phyloP scores from a whole-genome alignment of 1,140 invertebrate species.

The Papilio polyxenes region DNA sequence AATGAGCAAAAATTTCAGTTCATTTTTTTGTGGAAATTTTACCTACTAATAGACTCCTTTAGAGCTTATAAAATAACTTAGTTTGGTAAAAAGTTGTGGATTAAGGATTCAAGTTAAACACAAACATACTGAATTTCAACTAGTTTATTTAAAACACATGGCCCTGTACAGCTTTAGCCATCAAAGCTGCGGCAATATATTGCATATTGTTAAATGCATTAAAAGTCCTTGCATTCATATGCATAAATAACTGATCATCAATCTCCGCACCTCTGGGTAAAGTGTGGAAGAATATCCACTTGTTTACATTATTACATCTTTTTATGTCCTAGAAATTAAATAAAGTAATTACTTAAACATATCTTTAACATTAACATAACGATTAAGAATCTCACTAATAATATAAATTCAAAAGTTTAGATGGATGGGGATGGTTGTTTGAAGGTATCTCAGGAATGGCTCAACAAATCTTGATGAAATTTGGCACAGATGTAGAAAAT shows the following conservation, averaged over 20 bases:
- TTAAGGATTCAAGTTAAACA: not conserved
- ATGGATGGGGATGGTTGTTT: no score
- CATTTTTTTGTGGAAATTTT: not conserved
- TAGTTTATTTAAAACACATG: constrained; percentile 51
- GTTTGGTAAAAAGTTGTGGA: no score
- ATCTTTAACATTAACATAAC: no score
- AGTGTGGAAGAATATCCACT: constrained; percentile 71
- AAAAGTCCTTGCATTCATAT: constrained; percentile 61
- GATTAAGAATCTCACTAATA: no score
- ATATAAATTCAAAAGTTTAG: no score
- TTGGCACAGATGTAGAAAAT: no score
- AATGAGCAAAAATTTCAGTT: not conserved
- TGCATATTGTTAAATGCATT: constrained; percentile 67
- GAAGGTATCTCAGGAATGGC: no score
- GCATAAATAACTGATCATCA: constrained; percentile 57
- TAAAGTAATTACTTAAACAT: not conserved
- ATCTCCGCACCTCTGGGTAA: constrained; percentile 64
- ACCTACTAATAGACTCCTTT: no score
- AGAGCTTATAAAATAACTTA: no score
- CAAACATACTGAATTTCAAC: constrained; percentile 15
- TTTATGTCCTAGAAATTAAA: constrained; percentile 59
- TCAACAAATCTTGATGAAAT: no score
- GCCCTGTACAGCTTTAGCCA: constrained; percentile 58
- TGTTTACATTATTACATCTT: constrained; percentile 39
- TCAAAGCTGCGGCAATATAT: constrained; percentile 65